Base-by-base conservation (phyloP, 2,113 vertebrate species). In the Vidua chalybeata region DNA sequence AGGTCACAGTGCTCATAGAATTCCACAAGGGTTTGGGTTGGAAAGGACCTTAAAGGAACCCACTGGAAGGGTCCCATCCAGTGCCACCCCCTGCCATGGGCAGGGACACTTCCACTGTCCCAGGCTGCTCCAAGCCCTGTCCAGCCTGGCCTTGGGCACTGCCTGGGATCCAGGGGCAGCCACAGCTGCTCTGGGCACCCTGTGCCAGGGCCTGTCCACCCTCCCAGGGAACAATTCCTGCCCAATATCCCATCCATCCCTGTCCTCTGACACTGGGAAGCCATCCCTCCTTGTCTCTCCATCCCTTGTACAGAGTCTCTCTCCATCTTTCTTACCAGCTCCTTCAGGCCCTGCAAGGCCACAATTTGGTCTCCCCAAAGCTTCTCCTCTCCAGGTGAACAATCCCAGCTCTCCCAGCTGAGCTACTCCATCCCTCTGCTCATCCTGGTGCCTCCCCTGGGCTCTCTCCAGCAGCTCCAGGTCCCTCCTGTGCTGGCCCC, bases 311-410 rank as follows among this genome's bases (percentile, higher is more conserved):
- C 1, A 14, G 0, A 56, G 10, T 26, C 26, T 20, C 45, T 41
- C 79, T n/a, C 46, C 46, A 19, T n/a, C 14, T 43, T 35, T 43
- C 41, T 41, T 13, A 13, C 13, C 0, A 7, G 48, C 48, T 8
- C 56, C 37, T 26, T 21, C 10, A 84, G 56, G 67, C 1, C 0
- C 43, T 68, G n/a, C 0, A 21, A 81, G 27, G 27, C 5, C 67
- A 26, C 67, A 52, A 0, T 6, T 3, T 1, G 33, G 21, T 72
- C 56, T 37, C 21, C 27, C 21, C 16, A 37, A 0, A 62, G 26
- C 67, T 72, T 52, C 21, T 52, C 55, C 26, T 52, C 3, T 51
- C 37, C 55, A 61, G 79, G 66, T 83, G 79, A 45, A 3, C 80
- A 51, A 0, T 3, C 31, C 48, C 67, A 62, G 13, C 56, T 52